Base-by-base conservation (phyloP, 2,113 vertebrate species). In the Clarias gariepinus region DNA sequence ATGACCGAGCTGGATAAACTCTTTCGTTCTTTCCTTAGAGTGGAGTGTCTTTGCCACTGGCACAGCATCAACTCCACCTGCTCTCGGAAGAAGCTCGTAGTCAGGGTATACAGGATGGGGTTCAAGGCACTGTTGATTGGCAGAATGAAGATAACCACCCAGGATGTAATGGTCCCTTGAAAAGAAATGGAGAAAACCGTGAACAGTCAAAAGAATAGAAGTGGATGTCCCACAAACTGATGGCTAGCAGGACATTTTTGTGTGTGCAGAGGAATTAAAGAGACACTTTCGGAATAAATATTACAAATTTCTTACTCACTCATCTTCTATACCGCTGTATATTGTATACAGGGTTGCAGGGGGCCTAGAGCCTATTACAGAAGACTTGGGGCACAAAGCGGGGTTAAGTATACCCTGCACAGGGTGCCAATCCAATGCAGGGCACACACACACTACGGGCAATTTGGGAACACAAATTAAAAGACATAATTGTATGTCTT, bases 61-160 rank as follows among this genome's bases (percentile, higher is more conserved):
- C 93, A 94, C 18, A 96, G 87, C 71, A 95, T 91, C 79, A 95
- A 58, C 78, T 96, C 96, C 84, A 96, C 91, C 86, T 96, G 96
- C 90, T 97, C 95, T 84, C 96, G 95, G 89, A 96, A 96, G 92
- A 96, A 95, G 87, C 91, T 96, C 86, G 95, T 96, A 87, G 95
- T 96, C 78, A 97, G 89, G 0, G 95, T 96, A 89, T 96, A 95
- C 18, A 96, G 94, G 91, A 96, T 94, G 81, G 94, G 94, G 89
- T 97, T 98, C 89, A 96, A 92, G 87, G 96, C 95, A 80, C 95
- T 96, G 92, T 96, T 96, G 88, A 96, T 94, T 19, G 96, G 95
- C 23, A 97, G 94, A 90, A 97, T 92, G 87, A 97, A 96, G 89
- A 95, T 93, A 82, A 95, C 95, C 21, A 94, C 92, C 94, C 94